Conservation (phyloP, 2,113 vertebrate species). For the Crotalus horridus region DNA sequence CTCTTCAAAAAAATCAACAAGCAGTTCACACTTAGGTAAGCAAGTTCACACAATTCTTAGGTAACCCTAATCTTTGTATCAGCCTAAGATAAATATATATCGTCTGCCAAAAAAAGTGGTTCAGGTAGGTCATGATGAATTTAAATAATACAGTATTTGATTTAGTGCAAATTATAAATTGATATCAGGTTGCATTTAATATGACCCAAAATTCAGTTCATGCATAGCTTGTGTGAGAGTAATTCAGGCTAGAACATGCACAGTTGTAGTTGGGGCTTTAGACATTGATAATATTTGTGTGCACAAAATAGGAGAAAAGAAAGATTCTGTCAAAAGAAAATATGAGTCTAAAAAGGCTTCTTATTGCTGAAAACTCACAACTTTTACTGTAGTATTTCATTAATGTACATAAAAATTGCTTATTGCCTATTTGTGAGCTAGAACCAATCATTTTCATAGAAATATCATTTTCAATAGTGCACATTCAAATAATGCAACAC, state of each 20-base stretch:
- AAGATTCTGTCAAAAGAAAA: neutral
- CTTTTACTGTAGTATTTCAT: neutral
- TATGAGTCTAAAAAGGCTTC: neutral
- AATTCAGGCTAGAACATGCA: neutral
- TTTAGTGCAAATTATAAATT: neutral
- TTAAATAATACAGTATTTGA: neutral
- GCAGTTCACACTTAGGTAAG: neutral
- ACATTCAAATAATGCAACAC: neutral
- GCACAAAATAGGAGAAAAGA: neutral
- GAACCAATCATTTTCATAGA: neutral
- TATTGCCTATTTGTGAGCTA: neutral
- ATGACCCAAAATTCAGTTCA: too few relatives aligned
- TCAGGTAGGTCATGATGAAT: neutral
- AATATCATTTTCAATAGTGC: neutral
- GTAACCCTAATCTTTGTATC: neutral
- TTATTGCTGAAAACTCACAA: neutral
- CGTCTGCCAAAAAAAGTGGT: neutral
- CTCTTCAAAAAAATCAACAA: neutral
- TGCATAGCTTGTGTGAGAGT: too few relatives aligned
- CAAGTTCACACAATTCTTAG: neutral
- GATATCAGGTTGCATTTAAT: neutral
- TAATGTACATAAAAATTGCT: neutral
- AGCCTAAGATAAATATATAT: neutral
- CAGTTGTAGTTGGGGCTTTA: neutral
- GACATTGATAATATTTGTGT: neutral